These are phyloP conservation scores for Misgurnus anguillicaudatus DNA, from an alignment of 2,113 vertebrate genomes.

Conservation along the genomic window DNA sequence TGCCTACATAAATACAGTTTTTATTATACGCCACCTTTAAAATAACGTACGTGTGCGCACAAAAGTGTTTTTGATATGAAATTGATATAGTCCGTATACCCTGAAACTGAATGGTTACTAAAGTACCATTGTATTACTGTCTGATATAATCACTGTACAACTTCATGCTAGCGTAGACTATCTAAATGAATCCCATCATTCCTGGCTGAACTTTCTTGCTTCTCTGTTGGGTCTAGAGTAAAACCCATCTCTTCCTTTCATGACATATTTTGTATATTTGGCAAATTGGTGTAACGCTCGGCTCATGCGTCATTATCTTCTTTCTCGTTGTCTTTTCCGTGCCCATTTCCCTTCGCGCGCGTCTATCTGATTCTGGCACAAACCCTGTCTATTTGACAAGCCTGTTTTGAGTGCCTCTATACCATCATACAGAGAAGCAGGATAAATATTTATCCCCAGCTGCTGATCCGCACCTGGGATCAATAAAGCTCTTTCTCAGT, in stretches of 20 bases:
- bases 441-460: constrained; percentile 66
- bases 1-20: no score
- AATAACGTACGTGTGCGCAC: no score
- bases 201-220: background rate
- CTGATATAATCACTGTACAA: background rate
- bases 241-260: constrained; percentile 7
- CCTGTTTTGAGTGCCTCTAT: constrained; percentile 48
- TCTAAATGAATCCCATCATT: background rate
- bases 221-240: background rate
- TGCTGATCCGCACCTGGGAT: constrained; percentile 65
- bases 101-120: background rate
- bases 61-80: no score
- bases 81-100: no score
- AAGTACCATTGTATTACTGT: background rate
- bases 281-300: constrained; percentile 12
- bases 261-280: constrained; percentile 15
- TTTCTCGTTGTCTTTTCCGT: background rate
- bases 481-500: constrained; percentile 65
- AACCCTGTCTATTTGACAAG: constrained; percentile 52
- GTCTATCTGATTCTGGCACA: constrained; percentile 40
- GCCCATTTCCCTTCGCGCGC: background rate
- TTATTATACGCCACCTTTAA: no score
- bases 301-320: background rate
- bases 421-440: constrained; percentile 54
- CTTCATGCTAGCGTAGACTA: background rate